Evolutionary conservation across 2,113 vertebrate species (phyloP), one percentile per base, ranked within the genome.

Genomic region (Pelobates fuscus): DNA sequence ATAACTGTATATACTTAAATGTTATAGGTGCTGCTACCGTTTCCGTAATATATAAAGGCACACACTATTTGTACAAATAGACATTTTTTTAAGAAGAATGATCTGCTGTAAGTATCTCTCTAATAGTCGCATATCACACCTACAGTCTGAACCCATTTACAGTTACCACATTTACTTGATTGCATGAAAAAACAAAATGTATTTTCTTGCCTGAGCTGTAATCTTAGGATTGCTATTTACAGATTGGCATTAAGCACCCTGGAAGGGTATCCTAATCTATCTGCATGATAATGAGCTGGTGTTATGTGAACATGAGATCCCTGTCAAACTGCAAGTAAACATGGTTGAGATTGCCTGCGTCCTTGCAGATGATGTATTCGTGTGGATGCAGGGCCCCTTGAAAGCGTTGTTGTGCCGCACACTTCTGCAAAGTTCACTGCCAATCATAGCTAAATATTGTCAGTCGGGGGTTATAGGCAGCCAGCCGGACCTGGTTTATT

Each of bases 251-350:
- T 73, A 67, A 32, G 2, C 74, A 21, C 77, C 60, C 80, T 78
- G 67, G 12, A 69, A 81, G 70, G 43, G 55, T 4, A n/a, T 58
- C 49, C 41, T 76, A 67, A 76, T 76, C 55, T 68, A 67, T 60
- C 41, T 68, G 54, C 65, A 76, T 61, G 55, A 76, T 68, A 76
- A 76, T 61, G 58, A 52, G 63, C 25, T 59, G 32, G 25, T 67
- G 63, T 46, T 32, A 59, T 60, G 65, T 52, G 44, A 0, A 68
- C 52, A 75, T 30, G 54, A 67, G 32, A 66, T 46, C 11, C 10
- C 49, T 58, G 62, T 59, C 30, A 67, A 30, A 46, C 37, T 17
- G 62, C 32, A 75, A 59, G 54, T 18, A 60, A 75, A 66, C 37
- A 60, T 52, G 18, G 23, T 29, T 37, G 52, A 32, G 20, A 41